Conservation (phyloP, 2,113 vertebrate genomes). For the Apodemus sylvaticus region DNA sequence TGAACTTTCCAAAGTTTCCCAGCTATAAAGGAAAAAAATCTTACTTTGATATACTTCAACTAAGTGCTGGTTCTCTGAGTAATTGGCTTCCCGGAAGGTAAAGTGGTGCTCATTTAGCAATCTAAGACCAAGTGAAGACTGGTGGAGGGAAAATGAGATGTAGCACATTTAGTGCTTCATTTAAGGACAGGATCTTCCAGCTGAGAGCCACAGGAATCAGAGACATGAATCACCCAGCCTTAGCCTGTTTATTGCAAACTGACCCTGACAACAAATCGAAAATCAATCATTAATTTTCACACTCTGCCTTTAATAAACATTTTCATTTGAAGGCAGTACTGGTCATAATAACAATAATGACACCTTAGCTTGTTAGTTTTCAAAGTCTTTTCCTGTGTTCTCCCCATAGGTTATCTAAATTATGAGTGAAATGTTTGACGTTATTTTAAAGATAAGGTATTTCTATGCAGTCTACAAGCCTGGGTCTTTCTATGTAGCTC, state of each 20-base stretch:
- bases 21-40: slow-evolving; percentile 5
- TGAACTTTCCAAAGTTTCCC: slow-evolving; percentile 58
- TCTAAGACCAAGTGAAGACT: slow-evolving; percentile 35
- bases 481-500: neutral
- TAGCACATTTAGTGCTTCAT: slow-evolving; percentile 58
- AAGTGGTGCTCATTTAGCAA: slow-evolving; percentile 52
- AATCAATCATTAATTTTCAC: slow-evolving; percentile 73
- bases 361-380: slow-evolving; percentile 57
- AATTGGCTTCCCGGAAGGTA: slow-evolving; percentile 74
- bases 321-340: slow-evolving; percentile 64
- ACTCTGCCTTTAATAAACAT: slow-evolving; percentile 48
- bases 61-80: slow-evolving; percentile 42
- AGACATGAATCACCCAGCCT: slow-evolving; percentile 47
- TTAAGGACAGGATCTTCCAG: slow-evolving; percentile 66
- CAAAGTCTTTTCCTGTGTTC: slow-evolving; percentile 15
- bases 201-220: slow-evolving; percentile 59
- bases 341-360: slow-evolving; percentile 45
- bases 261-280: slow-evolving; percentile 48
- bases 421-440: neutral
- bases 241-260: slow-evolving; percentile 65
- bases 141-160: slow-evolving; percentile 64
- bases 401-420: slow-evolving; percentile 4
- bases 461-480: neutral
- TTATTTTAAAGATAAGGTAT: neutral
- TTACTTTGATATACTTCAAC: slow-evolving; percentile 24